Conservation (phyloP, 2,888 invertebrate species). For the Actias luna region DNA sequence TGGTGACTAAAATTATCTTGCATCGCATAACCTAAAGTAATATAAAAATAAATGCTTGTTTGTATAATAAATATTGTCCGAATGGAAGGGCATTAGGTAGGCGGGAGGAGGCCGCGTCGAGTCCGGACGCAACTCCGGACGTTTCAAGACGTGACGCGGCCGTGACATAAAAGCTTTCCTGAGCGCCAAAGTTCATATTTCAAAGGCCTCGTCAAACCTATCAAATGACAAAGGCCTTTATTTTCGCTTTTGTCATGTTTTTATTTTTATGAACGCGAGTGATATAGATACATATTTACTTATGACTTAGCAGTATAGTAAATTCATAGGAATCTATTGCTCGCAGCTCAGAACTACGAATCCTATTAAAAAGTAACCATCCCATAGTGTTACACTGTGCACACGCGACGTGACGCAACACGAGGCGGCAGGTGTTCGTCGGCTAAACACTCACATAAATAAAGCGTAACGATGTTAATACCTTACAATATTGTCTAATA, state of each 20-base stretch:
- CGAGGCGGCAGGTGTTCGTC: background rate
- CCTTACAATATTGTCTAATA: background rate
- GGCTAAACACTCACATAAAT: background rate
- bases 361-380: background rate
- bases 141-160: conserved; percentile 4
- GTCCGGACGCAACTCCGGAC: conserved; percentile 4
- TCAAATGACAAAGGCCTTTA: conserved; percentile 5
- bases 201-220: conserved; percentile 8
- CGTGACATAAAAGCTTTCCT: conserved; percentile 2
- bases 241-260: background rate
- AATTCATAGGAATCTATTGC: background rate
- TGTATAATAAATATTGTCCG: background rate
- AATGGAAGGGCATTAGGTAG: background rate
- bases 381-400: background rate
- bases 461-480: background rate
- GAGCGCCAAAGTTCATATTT: conserved; percentile 4
- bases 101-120: background rate
- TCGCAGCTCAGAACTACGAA: background rate
- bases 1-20: too few relatives aligned
- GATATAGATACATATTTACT: background rate
- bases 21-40: background rate
- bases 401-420: background rate
- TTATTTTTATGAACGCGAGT: background rate
- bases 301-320: background rate
- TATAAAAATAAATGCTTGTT: background rate